Evolutionary conservation across 2,888 invertebrate species (phyloP), one percentile per base, ranked within the genome.

Genomic region (Anticlea derivata): DNA sequence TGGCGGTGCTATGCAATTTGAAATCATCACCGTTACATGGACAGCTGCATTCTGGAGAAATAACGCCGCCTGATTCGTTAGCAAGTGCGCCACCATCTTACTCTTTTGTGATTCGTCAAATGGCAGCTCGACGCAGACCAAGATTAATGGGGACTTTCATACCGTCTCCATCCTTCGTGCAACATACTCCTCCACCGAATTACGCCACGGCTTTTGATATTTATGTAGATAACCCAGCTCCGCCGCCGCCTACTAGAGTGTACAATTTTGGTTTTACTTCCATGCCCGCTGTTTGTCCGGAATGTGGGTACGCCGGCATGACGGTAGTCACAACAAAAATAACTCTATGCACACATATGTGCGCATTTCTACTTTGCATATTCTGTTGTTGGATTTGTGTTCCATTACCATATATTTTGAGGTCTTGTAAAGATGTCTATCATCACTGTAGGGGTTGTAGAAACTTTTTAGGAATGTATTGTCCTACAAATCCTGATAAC

Each of bases 371-470:
- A 5, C 63, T 90, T 26, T 89, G 87, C 53, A 13, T 90, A n/a
- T 73, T 89, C 31, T 88, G 84, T 48, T 90, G 89, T 59, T 90
- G 89, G 89, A 52, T 86, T 41, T 90, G 89, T 66, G 86, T 75
- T 1, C 89, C 89, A 0, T 62, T 90, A 38, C 89, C 89, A 0
- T 90, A 90, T 47, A 59, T 90, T 26, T 59, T 88, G 37, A 72
- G 77, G 29, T 88, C 89, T n/a, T 90, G 89, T 66, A 89, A 89
- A 65, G 82, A 88, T 56, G 89, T 90, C 0, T 83, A 87, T 60
- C 89, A 90, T 70, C 85, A 87, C 64, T 90, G 89, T 59, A 75
- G 81, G 63, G 86, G 83, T 63, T 90, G 89, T 63, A 79, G 85
- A 50, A 71, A 63, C 37, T 84, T 74, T 59, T 70, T 90, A 46